Evolutionary conservation across 37 sponge, comb jelly and placozoan species (phyloP).

Genomic region (Lycopodina hypogea): DNA sequence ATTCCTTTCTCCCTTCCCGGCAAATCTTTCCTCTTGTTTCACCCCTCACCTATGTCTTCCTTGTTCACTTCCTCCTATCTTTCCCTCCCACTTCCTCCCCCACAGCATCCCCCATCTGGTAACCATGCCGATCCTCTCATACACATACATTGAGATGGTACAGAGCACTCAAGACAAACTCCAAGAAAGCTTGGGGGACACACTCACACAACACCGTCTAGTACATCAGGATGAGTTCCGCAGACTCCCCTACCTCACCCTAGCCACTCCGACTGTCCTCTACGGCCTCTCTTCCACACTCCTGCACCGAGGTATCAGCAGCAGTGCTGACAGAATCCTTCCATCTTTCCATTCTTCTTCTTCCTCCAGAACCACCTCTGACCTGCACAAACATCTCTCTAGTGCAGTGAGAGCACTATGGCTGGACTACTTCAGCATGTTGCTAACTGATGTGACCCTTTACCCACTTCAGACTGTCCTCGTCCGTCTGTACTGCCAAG

Average conservation of each 20-base stretch:
- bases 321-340: background rate
- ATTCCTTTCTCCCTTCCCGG: background rate
- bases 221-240: slow-evolving; percentile 7
- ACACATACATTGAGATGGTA: slow-evolving; percentile 41
- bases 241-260: slow-evolving; percentile 51
- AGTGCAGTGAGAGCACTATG: slow-evolving; percentile 30
- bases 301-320: background rate
- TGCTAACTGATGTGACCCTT: slow-evolving; percentile 40
- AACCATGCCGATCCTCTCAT: slow-evolving; percentile 51
- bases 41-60: too few species aligned
- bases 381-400: background rate
- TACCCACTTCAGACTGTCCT: slow-evolving; percentile 70
- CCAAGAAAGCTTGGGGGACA: slow-evolving; percentile 30
- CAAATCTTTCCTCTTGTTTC: too few species aligned
- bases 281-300: slow-evolving; percentile 21
- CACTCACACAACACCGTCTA: slow-evolving; percentile 46
- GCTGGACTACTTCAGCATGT: slow-evolving; percentile 29
- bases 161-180: slow-evolving; percentile 33
- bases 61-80: too few species aligned
- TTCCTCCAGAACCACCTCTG: background rate
- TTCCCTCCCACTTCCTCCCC: too few species aligned
- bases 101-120: slow-evolving; percentile 27
- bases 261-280: slow-evolving; percentile 49
- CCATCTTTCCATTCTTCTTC: background rate
- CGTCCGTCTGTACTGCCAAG: slow-evolving; percentile 64